phyloP scores from a whole-genome alignment of 2,888 invertebrate genomes.

The Drosophila testacea region DNA sequence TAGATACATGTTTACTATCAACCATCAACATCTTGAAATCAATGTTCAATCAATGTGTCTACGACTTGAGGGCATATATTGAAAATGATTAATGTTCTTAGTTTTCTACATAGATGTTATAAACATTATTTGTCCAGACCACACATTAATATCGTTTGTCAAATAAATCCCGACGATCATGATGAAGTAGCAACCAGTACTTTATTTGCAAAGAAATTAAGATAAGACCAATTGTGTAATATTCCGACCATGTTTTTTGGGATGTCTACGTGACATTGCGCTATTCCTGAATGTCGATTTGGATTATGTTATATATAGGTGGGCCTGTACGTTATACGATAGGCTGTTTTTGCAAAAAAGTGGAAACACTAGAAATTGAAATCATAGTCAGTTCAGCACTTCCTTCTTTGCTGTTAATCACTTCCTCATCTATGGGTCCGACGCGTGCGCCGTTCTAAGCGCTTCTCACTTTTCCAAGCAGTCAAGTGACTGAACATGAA shows the following conservation, averaged over 20 bases:
- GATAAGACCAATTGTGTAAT: conserved; percentile 48
- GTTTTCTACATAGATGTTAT: conserved; percentile 23
- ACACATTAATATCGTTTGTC: conserved; percentile 14
- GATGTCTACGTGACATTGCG: conserved; percentile 37
- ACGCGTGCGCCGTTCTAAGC: conserved; percentile 78
- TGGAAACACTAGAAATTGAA: conserved; percentile 70
- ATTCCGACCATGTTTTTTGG: conserved; percentile 2
- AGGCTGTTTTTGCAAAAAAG: conserved; percentile 58
- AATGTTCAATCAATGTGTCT: conserved; percentile 21
- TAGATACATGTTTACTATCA: neutral
- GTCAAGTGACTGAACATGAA: conserved; percentile 11
- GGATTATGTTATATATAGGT: conserved; percentile 2
- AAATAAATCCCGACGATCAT: conserved; percentile 35
- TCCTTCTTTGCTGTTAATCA: conserved; percentile 77
- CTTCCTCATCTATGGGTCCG: conserved; percentile 76
- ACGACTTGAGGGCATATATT: conserved; percentile 6
- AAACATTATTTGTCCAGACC: conserved; percentile 39
- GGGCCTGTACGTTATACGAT: conserved; percentile 9
- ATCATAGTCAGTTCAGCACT: conserved; percentile 74
- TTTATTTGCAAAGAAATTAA: conserved; percentile 68
- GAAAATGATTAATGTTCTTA: conserved; percentile 48
- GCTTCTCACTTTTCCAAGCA: conserved; percentile 77
- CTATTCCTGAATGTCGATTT: conserved; percentile 28
- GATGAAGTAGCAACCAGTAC: no score
- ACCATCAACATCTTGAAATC: conserved; percentile 21